A percentile compares a stretch with the other conserved stretches of the same genome.
phyloP scores from a whole-genome alignment of 2,797 vertebrate genomes.

The Moxostoma hubbsi region DNA sequence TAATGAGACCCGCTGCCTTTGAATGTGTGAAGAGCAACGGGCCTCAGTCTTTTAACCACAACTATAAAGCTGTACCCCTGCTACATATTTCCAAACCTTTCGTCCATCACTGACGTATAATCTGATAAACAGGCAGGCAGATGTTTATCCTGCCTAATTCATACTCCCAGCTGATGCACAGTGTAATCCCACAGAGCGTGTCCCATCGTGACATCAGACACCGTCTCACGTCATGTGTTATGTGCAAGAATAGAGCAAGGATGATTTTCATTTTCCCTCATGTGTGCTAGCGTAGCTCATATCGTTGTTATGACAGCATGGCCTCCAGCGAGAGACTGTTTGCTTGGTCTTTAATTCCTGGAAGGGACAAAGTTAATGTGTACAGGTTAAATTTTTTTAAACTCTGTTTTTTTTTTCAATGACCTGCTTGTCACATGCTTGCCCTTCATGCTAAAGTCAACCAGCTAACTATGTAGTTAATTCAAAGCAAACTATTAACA shows the following conservation, averaged over 20 bases:
- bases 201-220: constrained; percentile 46
- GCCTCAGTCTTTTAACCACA: background rate
- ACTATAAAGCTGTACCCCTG: background rate
- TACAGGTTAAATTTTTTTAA: constrained; percentile 26
- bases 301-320: constrained; percentile 30
- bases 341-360: constrained; percentile 32
- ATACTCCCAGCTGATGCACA: constrained; percentile 36
- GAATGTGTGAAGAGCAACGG: no score
- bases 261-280: constrained; percentile 23
- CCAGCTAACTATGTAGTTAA: constrained; percentile 11
- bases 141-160: constrained; percentile 50
- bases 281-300: constrained; percentile 6
- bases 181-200: constrained; percentile 52
- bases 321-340: constrained; percentile 23
- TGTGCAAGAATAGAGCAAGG: constrained; percentile 27
- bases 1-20: no score
- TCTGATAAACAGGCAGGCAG: constrained; percentile 54
- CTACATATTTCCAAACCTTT: constrained; percentile 14
- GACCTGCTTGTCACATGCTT: constrained; percentile 43
- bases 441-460: constrained; percentile 54
- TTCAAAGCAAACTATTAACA: constrained; percentile 56
- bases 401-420: background rate
- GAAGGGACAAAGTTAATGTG: constrained; percentile 50
- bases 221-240: constrained; percentile 34
- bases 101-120: constrained; percentile 34